Percentiles rank a stretch among this genome's conserved stretches.
phyloP scores from a whole-genome alignment of 2,797 vertebrate species.

The Siniperca scherzeri region DNA sequence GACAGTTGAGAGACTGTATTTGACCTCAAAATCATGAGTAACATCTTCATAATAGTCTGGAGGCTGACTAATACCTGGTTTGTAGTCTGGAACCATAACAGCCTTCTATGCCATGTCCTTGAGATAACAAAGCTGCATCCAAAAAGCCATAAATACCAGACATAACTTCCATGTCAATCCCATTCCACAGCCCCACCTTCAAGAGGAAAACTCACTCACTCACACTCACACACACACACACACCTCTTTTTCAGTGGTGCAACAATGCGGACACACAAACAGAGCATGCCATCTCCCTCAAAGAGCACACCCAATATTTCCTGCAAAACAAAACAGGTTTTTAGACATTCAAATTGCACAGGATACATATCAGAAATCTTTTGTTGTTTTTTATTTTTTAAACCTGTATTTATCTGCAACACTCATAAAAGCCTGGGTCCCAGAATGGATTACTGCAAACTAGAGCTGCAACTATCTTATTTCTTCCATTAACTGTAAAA shows the following conservation, averaged over 20 bases:
- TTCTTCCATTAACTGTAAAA: neutral
- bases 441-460: neutral
- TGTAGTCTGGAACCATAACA: conserved; percentile 25
- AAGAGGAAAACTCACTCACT: conserved; percentile 49
- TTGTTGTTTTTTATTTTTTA: too few relatives aligned
- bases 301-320: conserved; percentile 47
- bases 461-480: neutral
- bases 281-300: conserved; percentile 31
- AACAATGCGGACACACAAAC: conserved; percentile 51
- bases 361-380: neutral
- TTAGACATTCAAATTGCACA: conserved; percentile 10
- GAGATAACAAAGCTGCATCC: conserved; percentile 61
- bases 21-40: conserved; percentile 8
- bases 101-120: conserved; percentile 42
- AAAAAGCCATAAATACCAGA: conserved; percentile 70
- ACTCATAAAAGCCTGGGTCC: too few relatives aligned
- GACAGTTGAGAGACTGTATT: neutral
- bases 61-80: conserved; percentile 39
- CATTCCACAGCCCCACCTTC: conserved; percentile 67
- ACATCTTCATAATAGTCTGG: conserved; percentile 4
- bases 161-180: conserved; percentile 67
- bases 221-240: conserved; percentile 27
- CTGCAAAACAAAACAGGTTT: conserved; percentile 28
- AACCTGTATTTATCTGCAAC: neutral
- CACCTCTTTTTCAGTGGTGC: conserved; percentile 36